A percentile compares a stretch with the other conserved stretches of the same genome.
phyloP scores from a whole-genome alignment of 2,113 vertebrate species.

The Cryptotis parvus region DNA sequence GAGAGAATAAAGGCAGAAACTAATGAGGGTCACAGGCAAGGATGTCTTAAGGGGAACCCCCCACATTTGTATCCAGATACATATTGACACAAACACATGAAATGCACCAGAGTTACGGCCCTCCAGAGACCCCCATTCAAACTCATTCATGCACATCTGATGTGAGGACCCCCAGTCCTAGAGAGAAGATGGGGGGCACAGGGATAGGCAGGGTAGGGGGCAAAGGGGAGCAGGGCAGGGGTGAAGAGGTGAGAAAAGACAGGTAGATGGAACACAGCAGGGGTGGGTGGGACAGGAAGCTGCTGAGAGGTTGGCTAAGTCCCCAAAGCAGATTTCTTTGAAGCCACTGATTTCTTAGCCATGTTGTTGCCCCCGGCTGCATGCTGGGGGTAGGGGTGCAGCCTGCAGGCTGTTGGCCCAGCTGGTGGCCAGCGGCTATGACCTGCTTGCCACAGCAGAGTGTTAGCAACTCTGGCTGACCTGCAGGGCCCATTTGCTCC shows the following conservation, averaged over 20 bases:
- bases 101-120: background rate
- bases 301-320: background rate
- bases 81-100: background rate
- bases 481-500: background rate
- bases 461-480: background rate
- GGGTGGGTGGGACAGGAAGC: background rate
- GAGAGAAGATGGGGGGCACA: constrained; percentile 23
- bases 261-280: background rate
- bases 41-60: background rate
- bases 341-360: background rate
- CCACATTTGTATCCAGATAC: background rate
- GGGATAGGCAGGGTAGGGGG: background rate
- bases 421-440: background rate
- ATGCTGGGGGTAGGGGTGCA: background rate
- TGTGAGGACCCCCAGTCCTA: background rate
- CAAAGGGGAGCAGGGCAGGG: background rate
- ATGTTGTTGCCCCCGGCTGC: background rate
- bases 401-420: background rate
- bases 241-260: background rate
- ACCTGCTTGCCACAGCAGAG: background rate
- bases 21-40: background rate
- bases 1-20: background rate
- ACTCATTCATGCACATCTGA: background rate
- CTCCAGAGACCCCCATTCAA: background rate
- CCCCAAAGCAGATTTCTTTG: background rate